Base-by-base conservation (phyloP, 2,113 vertebrate species). In the Phocoena sinus region DNA sequence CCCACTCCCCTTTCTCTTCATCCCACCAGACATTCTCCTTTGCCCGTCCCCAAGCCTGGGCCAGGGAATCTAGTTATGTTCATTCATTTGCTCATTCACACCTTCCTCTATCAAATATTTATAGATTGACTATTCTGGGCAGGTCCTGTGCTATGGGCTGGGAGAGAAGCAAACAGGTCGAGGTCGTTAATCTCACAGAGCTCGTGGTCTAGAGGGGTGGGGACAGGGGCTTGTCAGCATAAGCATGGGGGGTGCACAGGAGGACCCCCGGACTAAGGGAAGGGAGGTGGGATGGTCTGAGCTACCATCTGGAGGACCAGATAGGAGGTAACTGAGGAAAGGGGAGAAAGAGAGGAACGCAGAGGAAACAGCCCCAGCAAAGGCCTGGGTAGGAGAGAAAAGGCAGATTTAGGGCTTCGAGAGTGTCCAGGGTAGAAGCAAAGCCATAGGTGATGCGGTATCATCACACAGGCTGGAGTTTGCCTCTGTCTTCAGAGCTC, bases 371-470 rank as follows among this genome's bases (percentile, higher is more conserved):
- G 67, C 12, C 25, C 13, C 1, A 1, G 41, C 26, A n/a, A 88
- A 94, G 56, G 6, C 79, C 79, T 70, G 31, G 67, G 47, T 41
- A 13, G 33, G 68, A 93, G 23, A 26, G 36, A 56, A 76, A 44
- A 67, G 0, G 9, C 53, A 68, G 47, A 53, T 13, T 70, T 25
- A 15, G 25, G 11, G 60, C 23, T 62, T 38, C 2, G 14, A 47
- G 53, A 28, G 17, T 31, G n/a, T 50, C 53, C 67, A 1, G 62
- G 36, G 82, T 68, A 15, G 56, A 33, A 13, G 36, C 6, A 25
- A 77, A 67, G 3, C 26, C 9, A 0, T 5, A 11, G 38, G 13
- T 1, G 8, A 23, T 15, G 18, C 28, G 0, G 2, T 0, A 4
- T 36, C 68, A 6, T 26, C 62, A 23, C 33, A 25, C 53, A 12